Evolutionary conservation across 2,113 vertebrate species (phyloP).

Genomic region (Ageneiosus marmoratus): DNA sequence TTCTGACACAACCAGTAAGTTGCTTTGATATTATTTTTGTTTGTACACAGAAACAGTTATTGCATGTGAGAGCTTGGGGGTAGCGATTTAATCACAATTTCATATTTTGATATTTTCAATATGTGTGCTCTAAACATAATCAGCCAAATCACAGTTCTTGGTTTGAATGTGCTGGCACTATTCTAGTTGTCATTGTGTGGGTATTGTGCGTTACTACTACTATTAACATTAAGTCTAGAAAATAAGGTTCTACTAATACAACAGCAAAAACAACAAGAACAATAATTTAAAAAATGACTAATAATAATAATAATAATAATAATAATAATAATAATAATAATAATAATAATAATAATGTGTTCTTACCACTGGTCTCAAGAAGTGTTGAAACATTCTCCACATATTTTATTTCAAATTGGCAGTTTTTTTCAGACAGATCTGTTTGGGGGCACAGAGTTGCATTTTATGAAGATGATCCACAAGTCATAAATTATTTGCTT

Average conservation of each 20-base stretch:
- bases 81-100: too few species aligned
- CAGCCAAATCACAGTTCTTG: not conserved
- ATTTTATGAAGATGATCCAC: not conserved
- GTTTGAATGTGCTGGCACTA: not conserved
- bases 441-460: conserved; percentile 3
- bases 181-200: not conserved
- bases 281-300: too few species aligned
- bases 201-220: not conserved
- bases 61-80: too few species aligned
- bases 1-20: not conserved
- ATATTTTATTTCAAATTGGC: not conserved
- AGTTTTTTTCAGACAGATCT: conserved; percentile 36
- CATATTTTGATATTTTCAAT: too few species aligned
- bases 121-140: not conserved
- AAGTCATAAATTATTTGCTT: not conserved
- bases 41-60: too few species aligned
- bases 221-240: not conserved
- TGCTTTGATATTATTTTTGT: too few species aligned
- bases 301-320: too few species aligned
- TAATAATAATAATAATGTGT: not conserved
- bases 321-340: not conserved
- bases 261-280: too few species aligned
- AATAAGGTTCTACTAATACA: not conserved
- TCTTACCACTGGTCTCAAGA: not conserved
- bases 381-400: not conserved